Evolutionary conservation across 2,113 vertebrate species (phyloP).

Genomic region (Pelmatolapia mariae): DNA sequence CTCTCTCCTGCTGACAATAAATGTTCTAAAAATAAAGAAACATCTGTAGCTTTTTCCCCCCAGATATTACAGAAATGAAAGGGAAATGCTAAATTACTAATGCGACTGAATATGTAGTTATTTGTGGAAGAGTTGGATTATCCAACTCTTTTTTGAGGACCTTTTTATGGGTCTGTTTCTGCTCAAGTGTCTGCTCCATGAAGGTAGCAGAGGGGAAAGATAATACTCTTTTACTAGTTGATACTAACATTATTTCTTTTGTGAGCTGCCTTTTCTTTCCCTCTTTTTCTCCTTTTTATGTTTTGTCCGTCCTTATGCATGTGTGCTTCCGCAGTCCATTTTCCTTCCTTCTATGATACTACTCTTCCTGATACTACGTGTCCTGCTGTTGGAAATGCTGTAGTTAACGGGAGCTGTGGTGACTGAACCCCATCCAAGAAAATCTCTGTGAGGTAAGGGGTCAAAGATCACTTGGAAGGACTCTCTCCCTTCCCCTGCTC

Average conservation of each 20-base stretch:
- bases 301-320: background rate
- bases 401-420: conserved; percentile 95
- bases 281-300: background rate
- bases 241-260: conserved; percentile 33
- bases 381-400: conserved; percentile 39
- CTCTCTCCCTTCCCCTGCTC: background rate
- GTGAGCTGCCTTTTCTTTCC: conserved; percentile 30
- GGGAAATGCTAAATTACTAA: background rate
- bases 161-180: background rate
- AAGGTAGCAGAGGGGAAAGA: background rate
- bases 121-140: background rate
- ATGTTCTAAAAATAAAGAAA: background rate
- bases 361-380: background rate
- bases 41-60: background rate
- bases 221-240: background rate
- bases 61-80: background rate
- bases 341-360: background rate
- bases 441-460: conserved; percentile 99
- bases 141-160: background rate
- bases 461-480: conserved; percentile 34
- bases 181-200: conserved; percentile 27
- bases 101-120: background rate
- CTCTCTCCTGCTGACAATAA: background rate
- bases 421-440: conserved; percentile 95
- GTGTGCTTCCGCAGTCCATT: background rate